Conservation (phyloP, 1,140 invertebrate species). For the Drosophila navojoa region DNA sequence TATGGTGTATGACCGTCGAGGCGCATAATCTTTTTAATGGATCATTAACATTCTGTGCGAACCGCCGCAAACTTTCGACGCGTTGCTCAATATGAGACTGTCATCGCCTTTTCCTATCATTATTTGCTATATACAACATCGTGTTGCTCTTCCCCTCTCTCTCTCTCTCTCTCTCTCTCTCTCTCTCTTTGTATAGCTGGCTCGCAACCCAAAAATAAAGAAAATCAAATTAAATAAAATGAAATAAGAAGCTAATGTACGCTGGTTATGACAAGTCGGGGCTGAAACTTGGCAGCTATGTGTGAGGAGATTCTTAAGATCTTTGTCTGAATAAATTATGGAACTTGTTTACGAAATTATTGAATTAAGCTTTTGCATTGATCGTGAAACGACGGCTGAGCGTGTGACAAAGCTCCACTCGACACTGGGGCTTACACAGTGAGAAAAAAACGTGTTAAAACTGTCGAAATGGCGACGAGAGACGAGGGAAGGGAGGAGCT, state of each 20-base stretch:
- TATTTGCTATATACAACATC: conserved; percentile 23
- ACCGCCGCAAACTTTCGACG: conserved; percentile 35
- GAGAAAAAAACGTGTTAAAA: not conserved
- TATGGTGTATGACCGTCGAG: conserved; percentile 43
- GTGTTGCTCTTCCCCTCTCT: not conserved
- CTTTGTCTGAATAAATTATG: conserved; percentile 62
- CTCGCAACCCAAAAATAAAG: too few species aligned
- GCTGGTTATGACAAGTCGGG: conserved; percentile 22
- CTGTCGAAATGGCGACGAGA: too few species aligned
- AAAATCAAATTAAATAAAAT: conserved; percentile 5
- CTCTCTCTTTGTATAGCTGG: not conserved
- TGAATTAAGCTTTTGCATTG: conserved; percentile 46
- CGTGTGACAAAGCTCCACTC: conserved; percentile 23
- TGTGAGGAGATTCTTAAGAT: conserved; percentile 55
- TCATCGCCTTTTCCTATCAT: conserved; percentile 48
- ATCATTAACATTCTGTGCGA: conserved; percentile 75
- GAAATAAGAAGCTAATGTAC: conserved; percentile 29
- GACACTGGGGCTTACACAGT: conserved; percentile 1
- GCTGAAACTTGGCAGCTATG: conserved; percentile 11
- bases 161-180: not conserved
- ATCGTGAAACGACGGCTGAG: conserved; percentile 22
- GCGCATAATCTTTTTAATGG: conserved; percentile 79
- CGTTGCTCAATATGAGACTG: conserved; percentile 52
- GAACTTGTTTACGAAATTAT: conserved; percentile 70
- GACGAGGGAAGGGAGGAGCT: too few species aligned